Percentiles rank a stretch among this genome's conserved stretches.
Conservation (phyloP, 1,140 invertebrate species). For the Maconellicoccus hirsutus region DNA sequence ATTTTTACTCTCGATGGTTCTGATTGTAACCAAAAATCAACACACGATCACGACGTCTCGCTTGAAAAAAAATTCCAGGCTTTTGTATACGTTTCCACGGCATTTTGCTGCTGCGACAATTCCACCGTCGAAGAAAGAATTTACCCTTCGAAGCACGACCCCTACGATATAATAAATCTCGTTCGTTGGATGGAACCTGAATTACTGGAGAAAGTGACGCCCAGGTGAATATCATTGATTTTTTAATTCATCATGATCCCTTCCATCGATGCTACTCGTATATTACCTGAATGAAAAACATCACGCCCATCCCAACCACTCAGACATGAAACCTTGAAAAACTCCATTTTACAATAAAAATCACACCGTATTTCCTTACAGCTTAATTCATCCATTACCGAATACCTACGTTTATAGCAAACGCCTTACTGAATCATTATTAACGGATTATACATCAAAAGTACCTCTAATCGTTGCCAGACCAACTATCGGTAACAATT, state of each 20-base stretch:
- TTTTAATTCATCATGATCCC: too few relatives aligned
- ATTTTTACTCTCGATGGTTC: too few relatives aligned
- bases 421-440: constrained; percentile 48
- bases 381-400: constrained; percentile 41
- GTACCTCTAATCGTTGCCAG: constrained; percentile 10
- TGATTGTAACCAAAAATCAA: too few relatives aligned
- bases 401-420: constrained; percentile 62
- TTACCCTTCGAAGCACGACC: neutral
- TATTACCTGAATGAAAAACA: too few relatives aligned
- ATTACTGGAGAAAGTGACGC: neutral
- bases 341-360: too few relatives aligned
- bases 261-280: too few relatives aligned
- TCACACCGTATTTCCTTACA: constrained; percentile 4
- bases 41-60: too few relatives aligned
- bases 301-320: too few relatives aligned
- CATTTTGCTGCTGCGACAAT: constrained; percentile 44
- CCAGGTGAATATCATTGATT: neutral
- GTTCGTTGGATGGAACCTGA: neutral
- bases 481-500: constrained; percentile 6
- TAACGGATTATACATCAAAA: constrained; percentile 41
- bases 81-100: constrained; percentile 57
- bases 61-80: too few relatives aligned
- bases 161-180: neutral
- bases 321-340: too few relatives aligned
- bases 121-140: neutral